Base-by-base conservation (phyloP, 1,140 invertebrate species). In the Apocrypta bakeri region DNA sequence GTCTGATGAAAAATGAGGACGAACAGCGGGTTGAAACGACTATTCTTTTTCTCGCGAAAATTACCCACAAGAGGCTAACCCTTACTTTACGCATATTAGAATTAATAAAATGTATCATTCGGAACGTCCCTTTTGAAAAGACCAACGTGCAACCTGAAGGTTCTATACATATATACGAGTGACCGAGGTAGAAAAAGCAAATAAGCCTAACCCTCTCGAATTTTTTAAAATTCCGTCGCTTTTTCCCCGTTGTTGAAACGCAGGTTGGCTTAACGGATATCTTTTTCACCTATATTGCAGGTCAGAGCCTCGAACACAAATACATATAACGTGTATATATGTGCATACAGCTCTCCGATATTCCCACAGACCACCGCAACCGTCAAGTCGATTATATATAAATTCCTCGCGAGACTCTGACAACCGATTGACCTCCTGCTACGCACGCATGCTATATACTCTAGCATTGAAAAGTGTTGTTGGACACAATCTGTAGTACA, bases 331-430 rank as follows among this genome's bases (percentile, higher is more conserved):
- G n/a, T n/a, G n/a, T n/a, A n/a, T n/a, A n/a, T n/a, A n/a, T 37
- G 24, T 71, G 48, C 37, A 56, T 7, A 56, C 17, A 56, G 48
- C 17, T 31, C 42, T 61, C 31, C 79, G 79, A 75, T 2, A 68
- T 81, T 81, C 79, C 63, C 79, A 81, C 79, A 80, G 79, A 75
- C 69, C 69, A 74, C 71, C 72, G 37, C 37, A 6, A 63, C 25
- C n/a, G 7, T 17, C 40, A 1, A 27, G 21, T 27, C n/a, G 33
- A 14, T n/a, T 42, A 78, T 78, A 66, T 42, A 66, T 66, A 40
- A 66, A 68, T 66, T 78, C 63, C 75, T 29, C 63, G 12, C 56
- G 74, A 14, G 21, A 25, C 56, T 33, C 4, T 37, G 48, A 14
- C 31, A 11, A 8, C 3, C n/a, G 75, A 77, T 77, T 64, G 75